Evolutionary conservation across 2,888 invertebrate genomes (phyloP), one percentile per base, ranked within the genome.

Genomic region (Xestia c-nigrum): DNA sequence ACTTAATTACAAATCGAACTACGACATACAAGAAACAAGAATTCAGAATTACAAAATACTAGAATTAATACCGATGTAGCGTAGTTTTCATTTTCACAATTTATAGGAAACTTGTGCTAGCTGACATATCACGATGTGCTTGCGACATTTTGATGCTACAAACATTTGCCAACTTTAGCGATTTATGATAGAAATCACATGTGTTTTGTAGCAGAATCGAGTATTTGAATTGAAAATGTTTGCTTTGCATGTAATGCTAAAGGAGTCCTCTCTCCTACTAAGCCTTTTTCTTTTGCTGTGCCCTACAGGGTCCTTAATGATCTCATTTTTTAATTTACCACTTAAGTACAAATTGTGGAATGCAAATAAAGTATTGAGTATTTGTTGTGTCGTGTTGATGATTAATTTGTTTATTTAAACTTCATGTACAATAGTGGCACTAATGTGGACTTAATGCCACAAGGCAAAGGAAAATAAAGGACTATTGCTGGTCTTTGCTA

Each of bases 11-110:
- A 47, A 66, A 78, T 61, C 69, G 63, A 63, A 66, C 19, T 67
- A 1, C 43, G 55, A 74, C 67, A 61, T 65, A 72, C 24, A 24
- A 63, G 24, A 52, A 9, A 10, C 70, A 67, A 57, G 70, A 67
- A 73, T 69, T 50, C 40, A 24, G 46, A 63, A 47, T 84, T 85
- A 83, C 74, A 71, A 84, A 84, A 84, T 75, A 63, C 46, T 65
- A 63, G 72, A 73, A 77, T 78, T 59, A 67, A 77, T 59, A 47
- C 72, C 5, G 21, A 21, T 71, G 57, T 24, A 59, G 5, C 5
- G 5, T 2, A 43, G 24, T 86, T 84, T 87, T 86, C 70, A 84
- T 87, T 86, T 88, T 84, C 80, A 88, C 86, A 86, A 88, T 83
- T 88, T 83, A 86, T 84, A 73, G 80, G 80, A 88, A 87, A 81